A percentile compares a stretch with the other conserved stretches of the same genome.
These are phyloP conservation scores for Peromyscus polionotus DNA, from an alignment of 2,113 vertebrate genomes.

Conservation along the genomic window DNA sequence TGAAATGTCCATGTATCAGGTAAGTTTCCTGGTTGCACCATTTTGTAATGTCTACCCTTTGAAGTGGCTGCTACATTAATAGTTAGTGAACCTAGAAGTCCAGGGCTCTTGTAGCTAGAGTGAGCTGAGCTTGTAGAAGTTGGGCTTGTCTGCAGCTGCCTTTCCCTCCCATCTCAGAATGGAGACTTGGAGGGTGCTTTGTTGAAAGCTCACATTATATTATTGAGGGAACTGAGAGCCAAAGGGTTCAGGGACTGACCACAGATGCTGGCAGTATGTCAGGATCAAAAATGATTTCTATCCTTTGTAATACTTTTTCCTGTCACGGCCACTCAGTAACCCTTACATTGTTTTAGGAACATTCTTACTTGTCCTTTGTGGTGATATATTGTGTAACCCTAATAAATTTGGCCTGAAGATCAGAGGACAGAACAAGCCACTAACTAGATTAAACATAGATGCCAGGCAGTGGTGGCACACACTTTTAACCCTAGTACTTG, in stretches of 20 bases:
- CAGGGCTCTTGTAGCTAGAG: neutral
- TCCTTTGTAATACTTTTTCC: neutral
- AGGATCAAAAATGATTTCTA: neutral
- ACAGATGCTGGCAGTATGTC: neutral
- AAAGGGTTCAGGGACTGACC: neutral
- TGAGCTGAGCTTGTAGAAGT: neutral
- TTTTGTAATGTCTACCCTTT: neutral
- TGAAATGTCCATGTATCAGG: slow-evolving; percentile 44
- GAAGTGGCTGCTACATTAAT: neutral
- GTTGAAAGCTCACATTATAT: neutral
- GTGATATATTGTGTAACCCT: no score
- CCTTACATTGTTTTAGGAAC: slow-evolving; percentile 23
- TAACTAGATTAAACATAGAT: no score
- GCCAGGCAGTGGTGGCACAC: no score
- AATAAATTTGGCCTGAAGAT: no score
- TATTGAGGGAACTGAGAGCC: neutral
- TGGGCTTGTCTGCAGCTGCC: neutral
- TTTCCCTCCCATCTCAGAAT: slow-evolving; percentile 23
- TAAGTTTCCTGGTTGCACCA: slow-evolving; percentile 39
- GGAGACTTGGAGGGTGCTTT: neutral
- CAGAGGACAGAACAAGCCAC: no score
- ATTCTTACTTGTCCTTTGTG: neutral
- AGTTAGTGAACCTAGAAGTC: slow-evolving; percentile 39
- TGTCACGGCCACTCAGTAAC: neutral
- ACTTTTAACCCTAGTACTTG: no score